Base-by-base conservation (phyloP, 2,113 vertebrate genomes). In the Vidua chalybeata region DNA sequence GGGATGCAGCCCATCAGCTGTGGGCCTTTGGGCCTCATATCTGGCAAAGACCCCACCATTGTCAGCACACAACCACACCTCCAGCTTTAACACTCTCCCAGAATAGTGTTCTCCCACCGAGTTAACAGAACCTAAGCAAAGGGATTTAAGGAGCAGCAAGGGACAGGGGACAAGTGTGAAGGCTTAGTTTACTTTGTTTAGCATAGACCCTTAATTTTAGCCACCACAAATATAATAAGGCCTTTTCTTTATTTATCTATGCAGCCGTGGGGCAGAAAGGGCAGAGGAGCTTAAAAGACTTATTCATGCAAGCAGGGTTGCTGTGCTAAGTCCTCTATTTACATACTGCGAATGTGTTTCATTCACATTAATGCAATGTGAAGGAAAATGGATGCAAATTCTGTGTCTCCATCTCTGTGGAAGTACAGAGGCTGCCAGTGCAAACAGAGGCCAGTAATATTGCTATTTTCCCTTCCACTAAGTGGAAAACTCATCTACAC, bases 191-290 rank as follows among this genome's bases (percentile, higher is more conserved):
- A 87, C 61, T 59, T 93, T 69, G 55, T 80, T 96, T 95, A 91
- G 75, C 52, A 67, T 11, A 46, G 58, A 69, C 63, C 39, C 95
- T 94, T 94, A 95, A 90, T 92, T 94, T 87, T 82, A 97, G 87
- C 61, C 71, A 92, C 49, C 0, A 15, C 66, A 87, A 97, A 95
- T 94, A 91, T 92, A 97, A 93, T 91, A 92, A 87, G 90, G 84
- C 74, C 49, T 97, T 96, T 95, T 91, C 92, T 96, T 89, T 86
- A 86, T 96, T 94, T 93, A 72, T 87, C 86, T 91, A 80, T 94
- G 89, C 89, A 96, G 87, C 86, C 2, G 0, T 72, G 87, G 90
- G 77, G 87, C 90, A 95, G 89, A 97, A 96, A 94, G 89, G 84
- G 77, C 95, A 97, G 74, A 73, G 86, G 61, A 89, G 74, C 89